Percentiles rank a stretch among this genome's conserved stretches.
Conservation (phyloP, 2,888 invertebrate species). For the Philereme vetulata region DNA sequence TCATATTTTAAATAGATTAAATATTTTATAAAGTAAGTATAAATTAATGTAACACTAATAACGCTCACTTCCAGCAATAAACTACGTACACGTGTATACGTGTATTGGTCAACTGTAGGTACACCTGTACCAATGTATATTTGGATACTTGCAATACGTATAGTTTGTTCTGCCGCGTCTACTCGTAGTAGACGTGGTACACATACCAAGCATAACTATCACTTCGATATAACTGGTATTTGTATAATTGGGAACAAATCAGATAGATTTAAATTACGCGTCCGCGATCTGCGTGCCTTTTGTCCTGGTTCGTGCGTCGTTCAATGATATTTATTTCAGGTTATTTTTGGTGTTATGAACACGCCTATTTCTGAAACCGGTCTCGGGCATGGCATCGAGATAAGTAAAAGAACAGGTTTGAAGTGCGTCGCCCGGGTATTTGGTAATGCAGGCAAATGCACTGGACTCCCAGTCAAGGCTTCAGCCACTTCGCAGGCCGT, state of each 20-base stretch:
- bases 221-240: conserved; percentile 15
- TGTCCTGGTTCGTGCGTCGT: conserved; percentile 12
- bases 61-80: background rate
- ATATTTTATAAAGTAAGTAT: too few relatives aligned
- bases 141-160: conserved; percentile 14
- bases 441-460: conserved; percentile 62
- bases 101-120: conserved; percentile 10
- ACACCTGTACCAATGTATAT: conserved; percentile 22
- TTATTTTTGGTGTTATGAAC: conserved; percentile 47
- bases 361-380: conserved; percentile 56
- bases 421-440: conserved; percentile 56
- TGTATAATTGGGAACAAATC: conserved; percentile 34
- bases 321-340: conserved; percentile 19
- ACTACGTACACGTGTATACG: conserved; percentile 1
- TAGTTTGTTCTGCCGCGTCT: conserved; percentile 7
- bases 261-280: conserved; percentile 11
- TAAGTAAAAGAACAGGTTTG: conserved; percentile 63
- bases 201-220: conserved; percentile 12
- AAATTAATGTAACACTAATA: too few relatives aligned
- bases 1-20: too few relatives aligned
- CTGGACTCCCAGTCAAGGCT: conserved; percentile 28
- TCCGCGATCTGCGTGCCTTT: conserved; percentile 3
- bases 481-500: background rate
- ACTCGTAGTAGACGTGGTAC: conserved; percentile 9
- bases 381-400: conserved; percentile 55